Evolutionary conservation across 2,113 vertebrate genomes (phyloP), one percentile per base, ranked within the genome.

Genomic region (Lepisosteus oculatus): DNA sequence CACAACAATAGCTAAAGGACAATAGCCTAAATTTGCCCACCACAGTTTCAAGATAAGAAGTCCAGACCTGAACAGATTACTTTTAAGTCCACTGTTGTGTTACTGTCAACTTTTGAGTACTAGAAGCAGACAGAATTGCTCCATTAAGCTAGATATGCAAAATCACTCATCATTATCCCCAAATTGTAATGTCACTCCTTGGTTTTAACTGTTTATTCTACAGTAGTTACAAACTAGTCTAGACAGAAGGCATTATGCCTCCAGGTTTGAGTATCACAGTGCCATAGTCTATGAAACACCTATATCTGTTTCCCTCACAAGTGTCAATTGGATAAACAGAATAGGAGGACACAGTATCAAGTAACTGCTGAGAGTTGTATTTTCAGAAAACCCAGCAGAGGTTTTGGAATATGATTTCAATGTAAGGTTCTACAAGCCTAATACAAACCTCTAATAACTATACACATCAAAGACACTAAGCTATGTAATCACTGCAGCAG

Each of bases 271-370:
- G 29, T 13, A 13, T 15, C 57, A n/a, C 57, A 11, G 5, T n/a
- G 57, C 57, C 14, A 13, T 8, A 59, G 57, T 3, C 14, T n/a
- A 13, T 4, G 57, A 3, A 59, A 59, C 12, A 59, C 9, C 57
- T 4, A 13, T 59, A 13, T 13, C 57, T 59, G 57, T 59, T 13
- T 59, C 57, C 3, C 57, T n/a, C 14, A n/a, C n/a, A 5, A 29
- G 57, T 6, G 14, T n/a, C 57, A 9, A 5, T 59, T 59, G 57
- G 57, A 13, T 11, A 59, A 59, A 59, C 57, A 59, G 1, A 59
- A n/a, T 61, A 71, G 69, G 11, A 63, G 69, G 44, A 9, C 42
- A 55, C 44, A 12, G 69, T 55, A 71, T 71, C 59, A 4, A 45
- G 59, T 71, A 17, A 17, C 69, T 63, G 45, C 63, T 61, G n/a